Base-by-base conservation (phyloP, 2,888 invertebrate species). In the Entomobrya proxima region DNA sequence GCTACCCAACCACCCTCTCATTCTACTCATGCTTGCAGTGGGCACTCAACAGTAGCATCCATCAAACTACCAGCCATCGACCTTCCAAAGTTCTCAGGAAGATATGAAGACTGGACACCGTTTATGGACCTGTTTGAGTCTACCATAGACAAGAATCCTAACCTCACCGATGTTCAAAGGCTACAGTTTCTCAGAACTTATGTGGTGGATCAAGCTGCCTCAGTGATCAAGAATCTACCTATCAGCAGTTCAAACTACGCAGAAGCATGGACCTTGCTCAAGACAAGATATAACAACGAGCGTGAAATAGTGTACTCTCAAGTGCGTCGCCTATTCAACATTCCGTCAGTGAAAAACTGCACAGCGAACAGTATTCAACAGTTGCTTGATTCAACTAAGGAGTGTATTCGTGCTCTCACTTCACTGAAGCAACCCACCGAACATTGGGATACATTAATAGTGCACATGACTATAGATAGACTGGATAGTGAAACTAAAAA, bases 221-320 rank as follows among this genome's bases (percentile, higher is more conserved):
- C 11, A 1, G 69, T 74, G 13, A 79, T 87, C 27, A 35, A 52
- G 11, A 13, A 35, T 30, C 18, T 79, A 9, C 7, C 58, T 3
- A 37, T 87, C 21, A 79, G 79, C 1, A 50, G 67, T n/a, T 55
- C 6, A 2, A 87, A 87, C 72, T 87, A 75, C 47, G 24, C 11
- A 13, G 80, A 40, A 32, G 87, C 87, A 3, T 87, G 87, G 87
- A 35, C 50, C 9, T 9, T 85, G n/a, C 64, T 85, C 0, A 44
- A 21, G 18, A 21, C 52, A n/a, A 21, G 85, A 24, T 87, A 87
- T 30, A 47, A 87, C 24, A 81, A 87, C 47, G 44, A 72, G 13
- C 58, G 80, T 13, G 61, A 75, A 44, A 80, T 87, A 15, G 47
- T 83, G 7, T 30, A 15, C 30, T 9, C 64, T 13, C 55, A 50